Conservation (phyloP, 2,888 invertebrate species). For the Tetrapedia diversipes region DNA sequence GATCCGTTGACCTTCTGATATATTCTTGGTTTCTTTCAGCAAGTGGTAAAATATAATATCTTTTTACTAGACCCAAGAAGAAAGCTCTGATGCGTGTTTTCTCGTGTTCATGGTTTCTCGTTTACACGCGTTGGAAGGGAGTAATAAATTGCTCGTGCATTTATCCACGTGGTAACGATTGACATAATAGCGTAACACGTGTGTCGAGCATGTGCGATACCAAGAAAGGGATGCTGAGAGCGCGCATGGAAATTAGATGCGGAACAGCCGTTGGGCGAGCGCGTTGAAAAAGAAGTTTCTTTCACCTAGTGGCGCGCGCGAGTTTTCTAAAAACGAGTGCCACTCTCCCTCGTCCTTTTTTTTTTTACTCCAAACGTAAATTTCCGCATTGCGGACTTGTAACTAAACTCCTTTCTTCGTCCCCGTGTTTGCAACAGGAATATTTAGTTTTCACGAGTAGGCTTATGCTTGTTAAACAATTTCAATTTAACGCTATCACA, state of each 20-base stretch:
- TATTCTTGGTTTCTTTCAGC: too few relatives aligned
- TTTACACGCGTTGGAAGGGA: conserved; percentile 1
- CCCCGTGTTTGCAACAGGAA: background rate
- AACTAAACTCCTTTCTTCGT: background rate
- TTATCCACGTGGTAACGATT: conserved; percentile 75
- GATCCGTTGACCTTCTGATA: too few relatives aligned
- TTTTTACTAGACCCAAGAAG: too few relatives aligned
- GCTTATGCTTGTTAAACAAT: too few relatives aligned
- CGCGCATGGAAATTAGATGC: conserved; percentile 41
- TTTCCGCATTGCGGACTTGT: conserved; percentile 2
- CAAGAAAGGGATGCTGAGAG: conserved; percentile 29
- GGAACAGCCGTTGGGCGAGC: conserved; percentile 25
- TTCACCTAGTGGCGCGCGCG: background rate
- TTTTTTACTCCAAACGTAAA: conserved; percentile 1
- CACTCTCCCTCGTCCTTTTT: too few relatives aligned
- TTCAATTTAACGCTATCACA: too few relatives aligned
- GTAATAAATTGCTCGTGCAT: conserved; percentile 48
- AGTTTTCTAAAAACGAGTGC: conserved; percentile 1
- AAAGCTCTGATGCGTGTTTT: background rate
- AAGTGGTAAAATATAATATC: too few relatives aligned
- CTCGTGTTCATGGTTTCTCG: conserved; percentile 7
- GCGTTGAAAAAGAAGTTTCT: conserved; percentile 30
- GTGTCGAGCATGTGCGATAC: conserved; percentile 66
- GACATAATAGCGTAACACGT: conserved; percentile 75
- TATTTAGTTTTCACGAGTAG: background rate